Percentiles rank a stretch among this genome's conserved stretches.
These are phyloP conservation scores for Ichneumoninae sp. DNA, from an alignment of 2,888 invertebrate genomes.

Conservation along the genomic window DNA sequence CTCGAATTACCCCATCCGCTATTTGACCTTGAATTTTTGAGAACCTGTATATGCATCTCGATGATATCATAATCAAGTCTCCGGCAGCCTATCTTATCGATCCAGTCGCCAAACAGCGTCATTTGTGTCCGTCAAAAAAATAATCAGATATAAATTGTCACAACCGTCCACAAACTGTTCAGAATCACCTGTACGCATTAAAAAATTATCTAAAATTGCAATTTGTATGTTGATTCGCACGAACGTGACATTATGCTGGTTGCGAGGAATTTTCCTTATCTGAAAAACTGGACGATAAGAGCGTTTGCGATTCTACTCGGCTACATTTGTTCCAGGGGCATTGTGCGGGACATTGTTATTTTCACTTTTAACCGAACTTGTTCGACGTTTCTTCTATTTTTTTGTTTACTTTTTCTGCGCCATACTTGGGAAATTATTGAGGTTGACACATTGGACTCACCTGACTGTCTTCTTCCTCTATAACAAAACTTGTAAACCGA, in stretches of 20 bases:
- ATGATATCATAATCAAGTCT: neutral
- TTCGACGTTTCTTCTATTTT: neutral
- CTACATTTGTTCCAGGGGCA: neutral
- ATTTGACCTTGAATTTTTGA: neutral
- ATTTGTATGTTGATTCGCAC: neutral
- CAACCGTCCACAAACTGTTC: neutral
- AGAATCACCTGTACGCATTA: neutral
- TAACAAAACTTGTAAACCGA: neutral
- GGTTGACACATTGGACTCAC: neutral
- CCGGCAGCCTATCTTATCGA: slow-evolving; percentile 13
- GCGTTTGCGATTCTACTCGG: neutral
- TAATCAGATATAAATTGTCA: neutral
- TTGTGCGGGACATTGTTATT: slow-evolving; percentile 29
- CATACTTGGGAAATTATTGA: neutral
- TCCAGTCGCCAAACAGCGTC: neutral
- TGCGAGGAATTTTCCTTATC: neutral
- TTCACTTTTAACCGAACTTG: neutral
- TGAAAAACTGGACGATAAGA: neutral
- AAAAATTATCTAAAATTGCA: neutral
- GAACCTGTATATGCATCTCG: neutral
- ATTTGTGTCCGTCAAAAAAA: neutral
- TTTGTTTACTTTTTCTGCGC: neutral
- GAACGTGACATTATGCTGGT: neutral
- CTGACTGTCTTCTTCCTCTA: neutral
- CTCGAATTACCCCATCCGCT: neutral